phyloP scores from a whole-genome alignment of 2,888 invertebrate species.

The Rhorus exstirpatorius region DNA sequence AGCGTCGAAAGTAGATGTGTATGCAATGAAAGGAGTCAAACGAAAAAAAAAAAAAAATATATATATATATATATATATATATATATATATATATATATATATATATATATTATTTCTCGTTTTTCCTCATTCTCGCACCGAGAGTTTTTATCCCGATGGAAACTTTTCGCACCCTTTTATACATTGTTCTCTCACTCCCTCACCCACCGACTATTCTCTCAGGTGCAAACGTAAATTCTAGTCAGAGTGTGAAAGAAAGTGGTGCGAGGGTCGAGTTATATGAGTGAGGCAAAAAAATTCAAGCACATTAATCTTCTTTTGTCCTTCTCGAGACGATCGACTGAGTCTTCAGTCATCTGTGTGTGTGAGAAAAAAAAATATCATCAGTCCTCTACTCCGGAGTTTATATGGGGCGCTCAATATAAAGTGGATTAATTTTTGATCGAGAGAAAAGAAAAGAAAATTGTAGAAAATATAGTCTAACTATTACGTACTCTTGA shows the following conservation, averaged over 20 bases:
- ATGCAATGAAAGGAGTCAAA: background rate
- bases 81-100: background rate
- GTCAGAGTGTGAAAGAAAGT: constrained; percentile 39
- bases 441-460: no score
- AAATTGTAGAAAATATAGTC: no score
- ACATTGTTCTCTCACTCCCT: background rate
- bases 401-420: no score
- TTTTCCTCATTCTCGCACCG: background rate
- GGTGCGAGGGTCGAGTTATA: background rate
- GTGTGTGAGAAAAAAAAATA: background rate
- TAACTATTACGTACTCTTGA: no score
- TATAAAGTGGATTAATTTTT: no score
- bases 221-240: constrained; percentile 19
- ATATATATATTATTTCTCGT: constrained; percentile 4
- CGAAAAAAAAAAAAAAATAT: constrained; percentile 14
- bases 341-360: background rate
- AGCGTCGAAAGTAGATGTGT: constrained; percentile 62
- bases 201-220: background rate
- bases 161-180: no score
- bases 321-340: constrained; percentile 15
- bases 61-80: background rate
- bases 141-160: no score
- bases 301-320: constrained; percentile 47
- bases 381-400: constrained; percentile 5
- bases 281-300: constrained; percentile 26